Conservation (phyloP, 2,888 invertebrate species). For the Erebia epiphron region DNA sequence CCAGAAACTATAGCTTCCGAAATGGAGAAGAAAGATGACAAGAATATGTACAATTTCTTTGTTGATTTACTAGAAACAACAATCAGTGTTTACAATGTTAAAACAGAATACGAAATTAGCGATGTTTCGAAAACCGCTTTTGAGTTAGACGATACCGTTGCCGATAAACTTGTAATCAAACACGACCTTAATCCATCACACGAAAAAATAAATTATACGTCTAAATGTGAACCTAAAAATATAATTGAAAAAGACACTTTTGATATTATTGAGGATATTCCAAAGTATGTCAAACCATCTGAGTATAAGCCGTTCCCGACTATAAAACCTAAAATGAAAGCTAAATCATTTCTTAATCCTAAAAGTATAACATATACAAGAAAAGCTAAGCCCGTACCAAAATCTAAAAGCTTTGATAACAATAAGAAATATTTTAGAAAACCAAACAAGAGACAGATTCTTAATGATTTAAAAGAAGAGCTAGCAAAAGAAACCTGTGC, state of each 20-base stretch:
- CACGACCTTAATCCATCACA: slow-evolving; percentile 4
- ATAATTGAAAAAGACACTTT: slow-evolving; percentile 17
- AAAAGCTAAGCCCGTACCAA: slow-evolving; percentile 33
- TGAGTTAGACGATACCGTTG: slow-evolving; percentile 55
- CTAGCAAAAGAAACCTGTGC: slow-evolving; percentile 45
- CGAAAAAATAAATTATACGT: background rate
- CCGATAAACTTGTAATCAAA: slow-evolving; percentile 46
- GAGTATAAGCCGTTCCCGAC: background rate
- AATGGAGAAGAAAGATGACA: slow-evolving; percentile 44
- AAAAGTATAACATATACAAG: background rate
- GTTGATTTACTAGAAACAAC: slow-evolving; percentile 63
- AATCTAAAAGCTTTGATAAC: slow-evolving; percentile 36
- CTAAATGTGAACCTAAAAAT: slow-evolving; percentile 4
- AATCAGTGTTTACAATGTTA: slow-evolving; percentile 54
- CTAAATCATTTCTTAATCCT: slow-evolving; percentile 42
- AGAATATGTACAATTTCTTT: slow-evolving; percentile 61
- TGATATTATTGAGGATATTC: slow-evolving; percentile 20
- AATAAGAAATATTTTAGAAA: slow-evolving; percentile 39
- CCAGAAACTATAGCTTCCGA: slow-evolving; percentile 47
- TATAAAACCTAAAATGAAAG: slow-evolving; percentile 25
- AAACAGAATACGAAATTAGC: slow-evolving; percentile 37
- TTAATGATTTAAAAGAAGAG: slow-evolving; percentile 57
- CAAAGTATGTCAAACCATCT: slow-evolving; percentile 16
- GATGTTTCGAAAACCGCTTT: slow-evolving; percentile 46
- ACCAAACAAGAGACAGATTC: slow-evolving; percentile 49